A percentile compares a stretch with the other conserved stretches of the same genome.
These are phyloP conservation scores for Helostoma temminkii DNA, from an alignment of 2,797 vertebrate species.

Conservation along the genomic window DNA sequence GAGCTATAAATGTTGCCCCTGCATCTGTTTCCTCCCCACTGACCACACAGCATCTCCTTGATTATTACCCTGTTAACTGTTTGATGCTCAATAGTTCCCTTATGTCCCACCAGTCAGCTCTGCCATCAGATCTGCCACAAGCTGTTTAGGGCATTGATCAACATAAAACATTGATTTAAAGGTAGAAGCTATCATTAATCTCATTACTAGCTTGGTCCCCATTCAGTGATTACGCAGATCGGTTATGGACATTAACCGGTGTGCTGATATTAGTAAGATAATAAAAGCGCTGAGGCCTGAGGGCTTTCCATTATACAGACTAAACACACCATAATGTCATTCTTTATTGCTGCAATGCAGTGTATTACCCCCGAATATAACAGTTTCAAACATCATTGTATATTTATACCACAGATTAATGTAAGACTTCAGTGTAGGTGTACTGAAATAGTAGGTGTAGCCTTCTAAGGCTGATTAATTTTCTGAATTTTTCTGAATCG, in stretches of 20 bases:
- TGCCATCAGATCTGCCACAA: constrained; percentile 39
- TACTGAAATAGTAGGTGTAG: too few relatives aligned
- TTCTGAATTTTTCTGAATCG: background rate
- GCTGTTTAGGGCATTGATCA: constrained; percentile 51
- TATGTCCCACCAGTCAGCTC: constrained; percentile 62
- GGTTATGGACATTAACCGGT: constrained; percentile 41
- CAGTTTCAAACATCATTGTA: background rate
- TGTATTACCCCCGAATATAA: background rate
- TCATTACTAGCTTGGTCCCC: constrained; percentile 29
- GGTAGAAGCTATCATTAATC: constrained; percentile 35
- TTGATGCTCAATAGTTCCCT: constrained; percentile 62
- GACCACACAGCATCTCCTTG: constrained; percentile 53
- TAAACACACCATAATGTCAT: constrained; percentile 1
- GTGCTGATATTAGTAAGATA: constrained; percentile 31
- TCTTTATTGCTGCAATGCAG: constrained; percentile 7
- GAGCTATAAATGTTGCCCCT: too few relatives aligned
- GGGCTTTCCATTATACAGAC: constrained; percentile 3
- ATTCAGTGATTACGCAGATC: constrained; percentile 50
- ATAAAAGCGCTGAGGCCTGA: constrained; percentile 21
- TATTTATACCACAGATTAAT: constrained; percentile 8
- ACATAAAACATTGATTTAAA: constrained; percentile 60
- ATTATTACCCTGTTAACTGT: constrained; percentile 60
- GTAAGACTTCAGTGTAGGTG: background rate
- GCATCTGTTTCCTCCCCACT: constrained; percentile 45
- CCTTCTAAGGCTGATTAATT: background rate